A percentile compares a stretch with the other conserved stretches of the same genome.
Evolutionary conservation across 1,140 invertebrate genomes (phyloP).

Genomic region (Campoletis sonorensis): DNA sequence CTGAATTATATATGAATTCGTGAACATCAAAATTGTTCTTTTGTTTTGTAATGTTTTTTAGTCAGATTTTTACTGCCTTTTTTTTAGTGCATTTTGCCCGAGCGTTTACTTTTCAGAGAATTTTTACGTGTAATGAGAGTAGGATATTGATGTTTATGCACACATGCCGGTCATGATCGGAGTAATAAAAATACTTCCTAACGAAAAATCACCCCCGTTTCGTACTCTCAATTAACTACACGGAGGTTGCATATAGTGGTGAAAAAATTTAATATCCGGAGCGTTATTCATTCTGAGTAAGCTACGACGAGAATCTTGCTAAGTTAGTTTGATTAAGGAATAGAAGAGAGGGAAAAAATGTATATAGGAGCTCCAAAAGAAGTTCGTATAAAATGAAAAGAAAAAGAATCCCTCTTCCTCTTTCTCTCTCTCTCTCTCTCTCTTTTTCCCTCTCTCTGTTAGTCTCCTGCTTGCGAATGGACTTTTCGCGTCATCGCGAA

Average conservation of each 20-base stretch:
- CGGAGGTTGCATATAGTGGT: not conserved
- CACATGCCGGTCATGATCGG: not conserved
- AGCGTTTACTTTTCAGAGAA: not conserved
- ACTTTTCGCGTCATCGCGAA: conserved; percentile 26
- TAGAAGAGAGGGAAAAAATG: not conserved
- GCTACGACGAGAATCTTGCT: conserved; percentile 17
- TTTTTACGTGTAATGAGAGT: not conserved
- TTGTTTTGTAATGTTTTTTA: not conserved
- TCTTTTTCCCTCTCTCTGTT: conserved; percentile 33
- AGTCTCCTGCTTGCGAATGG: conserved; percentile 8
- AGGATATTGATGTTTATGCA: not conserved
- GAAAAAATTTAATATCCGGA: conserved; percentile 37
- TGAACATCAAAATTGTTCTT: not conserved
- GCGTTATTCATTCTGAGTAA: conserved; percentile 31
- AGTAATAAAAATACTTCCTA: not conserved
- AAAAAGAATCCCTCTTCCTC: not conserved
- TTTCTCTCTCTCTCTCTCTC: not conserved
- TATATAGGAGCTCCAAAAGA: not conserved
- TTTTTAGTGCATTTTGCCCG: not conserved
- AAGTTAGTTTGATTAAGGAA: conserved; percentile 27
- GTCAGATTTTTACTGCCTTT: not conserved
- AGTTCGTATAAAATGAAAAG: conserved; percentile 3
- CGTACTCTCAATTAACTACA: not conserved
- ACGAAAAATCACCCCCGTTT: not conserved
- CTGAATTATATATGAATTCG: conserved; percentile 8